Conservation (phyloP, 2,113 vertebrate species). For the Prunella fulvescens region DNA sequence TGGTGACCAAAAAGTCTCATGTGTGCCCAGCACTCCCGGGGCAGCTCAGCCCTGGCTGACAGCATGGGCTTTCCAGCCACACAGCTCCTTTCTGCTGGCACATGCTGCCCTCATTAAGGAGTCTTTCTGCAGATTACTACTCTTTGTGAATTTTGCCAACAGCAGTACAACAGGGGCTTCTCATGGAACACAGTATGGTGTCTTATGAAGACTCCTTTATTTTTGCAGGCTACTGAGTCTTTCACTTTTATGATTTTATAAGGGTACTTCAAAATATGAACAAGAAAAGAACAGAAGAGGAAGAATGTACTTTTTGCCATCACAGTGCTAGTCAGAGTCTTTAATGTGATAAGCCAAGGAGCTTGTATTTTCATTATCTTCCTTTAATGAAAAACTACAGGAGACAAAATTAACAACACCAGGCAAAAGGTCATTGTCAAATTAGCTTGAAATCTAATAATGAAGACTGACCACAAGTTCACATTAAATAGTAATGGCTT, state of each 20-base stretch:
- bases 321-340: neutral
- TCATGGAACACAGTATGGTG: neutral
- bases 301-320: neutral
- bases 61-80: neutral
- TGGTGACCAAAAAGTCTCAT: neutral
- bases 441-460: slow-evolving; percentile 1
- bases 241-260: neutral
- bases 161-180: neutral
- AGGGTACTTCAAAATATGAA: neutral
- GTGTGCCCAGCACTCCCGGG: neutral
- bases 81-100: neutral
- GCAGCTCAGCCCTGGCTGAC: neutral
- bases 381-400: neutral
- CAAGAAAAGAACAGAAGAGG: neutral
- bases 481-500: neutral
- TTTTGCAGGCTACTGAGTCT: neutral
- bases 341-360: neutral
- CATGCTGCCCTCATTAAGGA: neutral
- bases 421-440: slow-evolving; percentile 8
- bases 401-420: neutral
- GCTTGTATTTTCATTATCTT: neutral
- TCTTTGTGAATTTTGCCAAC: neutral
- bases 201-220: neutral
- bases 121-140: neutral
- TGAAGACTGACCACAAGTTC: neutral